A percentile compares a stretch with the other conserved stretches of the same genome.
Evolutionary conservation across 1,140 invertebrate genomes (phyloP).

Genomic region (Drosophila melanica): DNA sequence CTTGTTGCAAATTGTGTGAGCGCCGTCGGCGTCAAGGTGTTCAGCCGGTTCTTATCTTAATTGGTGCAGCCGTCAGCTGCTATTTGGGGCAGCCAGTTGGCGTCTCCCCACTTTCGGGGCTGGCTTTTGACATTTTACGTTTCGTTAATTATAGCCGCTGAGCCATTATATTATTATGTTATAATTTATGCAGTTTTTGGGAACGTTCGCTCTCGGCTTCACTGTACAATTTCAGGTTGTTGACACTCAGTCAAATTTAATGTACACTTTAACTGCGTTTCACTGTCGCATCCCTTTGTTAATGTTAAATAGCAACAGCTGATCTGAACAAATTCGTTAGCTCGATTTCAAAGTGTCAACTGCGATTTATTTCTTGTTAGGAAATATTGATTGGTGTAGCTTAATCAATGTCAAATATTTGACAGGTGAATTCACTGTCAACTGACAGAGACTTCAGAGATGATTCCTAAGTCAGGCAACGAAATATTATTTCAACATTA

Average conservation of each 20-base stretch:
- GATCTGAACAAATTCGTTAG: neutral
- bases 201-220: neutral
- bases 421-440: neutral
- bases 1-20: neutral
- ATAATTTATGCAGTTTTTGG: neutral
- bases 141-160: neutral
- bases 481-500: neutral
- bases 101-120: neutral
- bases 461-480: neutral
- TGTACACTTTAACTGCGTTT: neutral
- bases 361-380: too few species aligned
- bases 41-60: conserved; percentile 28
- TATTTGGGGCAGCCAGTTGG: conserved; percentile 10
- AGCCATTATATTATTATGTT: neutral
- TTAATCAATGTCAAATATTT: neutral
- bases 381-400: too few species aligned
- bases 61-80: conserved; percentile 32
- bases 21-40: conserved; percentile 26
- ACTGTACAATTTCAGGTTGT: neutral
- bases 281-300: neutral
- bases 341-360: neutral
- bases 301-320: neutral
- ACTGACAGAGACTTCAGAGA: too few species aligned
- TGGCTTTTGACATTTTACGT: neutral
- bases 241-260: neutral